phyloP scores from a whole-genome alignment of 2,113 vertebrate species.

The Bothrops jararaca region DNA sequence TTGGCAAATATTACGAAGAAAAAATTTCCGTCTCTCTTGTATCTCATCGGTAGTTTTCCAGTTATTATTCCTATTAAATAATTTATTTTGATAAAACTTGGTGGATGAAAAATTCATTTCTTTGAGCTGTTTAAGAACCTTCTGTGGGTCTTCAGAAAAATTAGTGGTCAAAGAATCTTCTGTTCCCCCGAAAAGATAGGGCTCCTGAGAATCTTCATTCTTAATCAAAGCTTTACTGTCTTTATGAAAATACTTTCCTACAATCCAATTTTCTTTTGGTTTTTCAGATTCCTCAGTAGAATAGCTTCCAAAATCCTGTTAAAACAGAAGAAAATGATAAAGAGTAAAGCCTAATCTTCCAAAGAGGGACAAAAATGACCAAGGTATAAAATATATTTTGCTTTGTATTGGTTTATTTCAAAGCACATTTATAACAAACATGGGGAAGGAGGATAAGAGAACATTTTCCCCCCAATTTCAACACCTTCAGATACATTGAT shows the following conservation, averaged over 20 bases:
- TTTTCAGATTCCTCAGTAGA: slow-evolving; percentile 4
- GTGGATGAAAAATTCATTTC: slow-evolving; percentile 47
- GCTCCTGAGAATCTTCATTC: neutral
- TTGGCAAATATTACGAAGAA: slow-evolving; percentile 70
- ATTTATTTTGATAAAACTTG: slow-evolving; percentile 56
- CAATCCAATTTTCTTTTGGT: slow-evolving; percentile 8
- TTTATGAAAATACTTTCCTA: slow-evolving; percentile 18
- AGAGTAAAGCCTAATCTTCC: neutral
- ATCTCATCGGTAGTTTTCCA: slow-evolving; percentile 54
- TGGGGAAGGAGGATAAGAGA: neutral
- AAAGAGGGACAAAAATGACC: neutral
- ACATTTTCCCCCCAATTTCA: neutral
- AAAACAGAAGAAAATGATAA: slow-evolving; percentile 58
- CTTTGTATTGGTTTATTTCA: neutral
- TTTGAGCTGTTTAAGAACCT: slow-evolving; percentile 31
- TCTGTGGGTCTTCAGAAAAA: slow-evolving; percentile 37
- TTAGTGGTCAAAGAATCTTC: slow-evolving; percentile 18
- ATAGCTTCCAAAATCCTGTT: slow-evolving; percentile 55
- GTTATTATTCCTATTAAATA: slow-evolving; percentile 34
- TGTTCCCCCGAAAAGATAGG: neutral
- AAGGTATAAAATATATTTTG: neutral
- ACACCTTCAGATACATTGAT: neutral
- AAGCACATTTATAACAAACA: neutral
- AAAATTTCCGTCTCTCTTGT: slow-evolving; percentile 68
- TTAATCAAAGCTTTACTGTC: neutral